Evolutionary conservation across 2,888 invertebrate species (phyloP).

Genomic region (Megastigmus dorsalis): DNA sequence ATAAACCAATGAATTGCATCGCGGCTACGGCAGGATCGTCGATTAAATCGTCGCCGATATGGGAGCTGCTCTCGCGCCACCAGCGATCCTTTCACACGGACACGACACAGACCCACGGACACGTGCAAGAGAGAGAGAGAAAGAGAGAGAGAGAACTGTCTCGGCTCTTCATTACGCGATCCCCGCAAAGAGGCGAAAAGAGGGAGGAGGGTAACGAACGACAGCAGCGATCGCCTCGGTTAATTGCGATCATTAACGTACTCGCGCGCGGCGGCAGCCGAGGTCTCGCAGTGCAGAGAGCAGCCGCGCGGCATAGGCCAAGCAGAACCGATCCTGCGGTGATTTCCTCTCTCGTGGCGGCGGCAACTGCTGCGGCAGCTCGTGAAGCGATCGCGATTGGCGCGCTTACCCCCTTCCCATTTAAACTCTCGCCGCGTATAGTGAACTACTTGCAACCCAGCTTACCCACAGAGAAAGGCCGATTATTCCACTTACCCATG

Average conservation of each 20-base stretch:
- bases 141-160: constrained; percentile 7
- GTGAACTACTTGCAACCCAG: too few relatives aligned
- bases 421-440: not conserved
- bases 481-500: constrained; percentile 81
- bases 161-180: constrained; percentile 45
- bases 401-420: constrained; percentile 12
- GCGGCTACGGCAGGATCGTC: constrained; percentile 10
- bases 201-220: constrained; percentile 46
- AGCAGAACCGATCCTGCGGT: constrained; percentile 18
- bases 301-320: not conserved
- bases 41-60: constrained; percentile 53
- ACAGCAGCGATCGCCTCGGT: constrained; percentile 48
- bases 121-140: not conserved
- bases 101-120: too few relatives aligned
- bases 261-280: constrained; percentile 14
- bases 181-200: not conserved
- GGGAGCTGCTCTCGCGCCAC: not conserved
- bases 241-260: constrained; percentile 63
- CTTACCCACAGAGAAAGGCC: constrained; percentile 16
- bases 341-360: constrained; percentile 49
- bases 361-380: not conserved
- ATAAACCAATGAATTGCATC: constrained; percentile 46
- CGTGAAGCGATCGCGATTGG: constrained; percentile 21
- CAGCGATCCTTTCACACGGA: too few relatives aligned
- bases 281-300: constrained; percentile 11